phyloP scores from a whole-genome alignment of 2,888 invertebrate genomes.

The Hetaerina titia region DNA sequence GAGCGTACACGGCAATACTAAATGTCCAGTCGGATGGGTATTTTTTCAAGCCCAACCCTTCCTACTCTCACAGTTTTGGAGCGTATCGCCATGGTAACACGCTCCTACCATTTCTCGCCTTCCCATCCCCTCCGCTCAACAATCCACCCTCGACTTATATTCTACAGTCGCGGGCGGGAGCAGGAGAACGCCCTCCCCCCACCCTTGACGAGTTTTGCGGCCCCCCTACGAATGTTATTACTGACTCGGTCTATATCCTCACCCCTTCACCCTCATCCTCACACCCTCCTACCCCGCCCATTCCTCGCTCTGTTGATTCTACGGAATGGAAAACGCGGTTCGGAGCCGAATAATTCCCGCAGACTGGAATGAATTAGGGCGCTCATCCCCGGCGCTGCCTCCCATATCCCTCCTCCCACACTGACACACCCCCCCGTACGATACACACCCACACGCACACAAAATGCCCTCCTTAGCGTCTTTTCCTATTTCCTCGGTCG shows the following conservation, averaged over 20 bases:
- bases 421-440: background rate
- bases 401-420: no score
- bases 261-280: background rate
- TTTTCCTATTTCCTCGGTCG: background rate
- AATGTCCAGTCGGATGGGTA: no score
- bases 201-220: background rate
- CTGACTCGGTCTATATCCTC: background rate
- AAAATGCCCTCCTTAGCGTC: background rate
- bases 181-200: no score
- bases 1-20: no score
- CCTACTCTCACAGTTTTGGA: background rate
- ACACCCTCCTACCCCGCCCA: background rate
- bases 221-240: background rate
- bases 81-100: background rate
- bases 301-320: background rate
- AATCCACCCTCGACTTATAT: background rate
- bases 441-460: no score
- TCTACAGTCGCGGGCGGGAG: background rate
- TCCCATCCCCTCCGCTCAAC: background rate
- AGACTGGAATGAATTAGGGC: conserved; percentile 46
- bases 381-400: no score
- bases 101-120: background rate
- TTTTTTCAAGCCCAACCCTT: background rate
- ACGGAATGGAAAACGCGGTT: conserved; percentile 46
- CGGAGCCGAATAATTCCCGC: conserved; percentile 32